Conservation (phyloP, 2,113 vertebrate genomes). For the Tautogolabrus adspersus region DNA sequence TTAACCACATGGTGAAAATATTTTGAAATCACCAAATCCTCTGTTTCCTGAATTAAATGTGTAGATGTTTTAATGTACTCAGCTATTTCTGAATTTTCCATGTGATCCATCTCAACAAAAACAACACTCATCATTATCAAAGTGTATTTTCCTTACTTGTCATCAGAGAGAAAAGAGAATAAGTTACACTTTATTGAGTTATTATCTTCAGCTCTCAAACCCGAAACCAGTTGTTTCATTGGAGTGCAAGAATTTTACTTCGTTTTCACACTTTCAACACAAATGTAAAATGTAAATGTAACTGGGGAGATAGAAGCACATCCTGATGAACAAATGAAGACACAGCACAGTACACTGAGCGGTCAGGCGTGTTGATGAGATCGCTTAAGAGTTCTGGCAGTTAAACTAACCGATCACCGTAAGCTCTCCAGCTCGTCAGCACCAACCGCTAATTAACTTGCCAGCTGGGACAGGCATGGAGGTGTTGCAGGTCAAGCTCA, state of each 20-base stretch:
- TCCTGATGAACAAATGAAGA: not conserved
- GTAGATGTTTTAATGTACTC: too few relatives aligned
- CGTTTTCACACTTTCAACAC: not conserved
- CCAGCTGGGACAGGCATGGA: constrained; percentile 40
- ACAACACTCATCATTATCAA: too few relatives aligned
- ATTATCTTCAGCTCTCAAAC: too few relatives aligned
- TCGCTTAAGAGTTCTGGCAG: constrained; percentile 10
- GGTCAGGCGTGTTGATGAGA: not conserved
- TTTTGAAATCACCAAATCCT: too few relatives aligned
- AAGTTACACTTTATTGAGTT: too few relatives aligned
- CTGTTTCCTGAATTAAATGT: too few relatives aligned
- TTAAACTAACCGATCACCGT: constrained; percentile 15
- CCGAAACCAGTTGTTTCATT: too few relatives aligned
- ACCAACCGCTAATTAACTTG: constrained; percentile 47
- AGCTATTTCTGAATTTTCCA: too few relatives aligned
- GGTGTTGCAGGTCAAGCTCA: constrained; percentile 22
- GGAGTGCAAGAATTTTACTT: constrained; percentile 1
- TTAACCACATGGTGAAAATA: too few relatives aligned
- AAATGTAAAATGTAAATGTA: not conserved
- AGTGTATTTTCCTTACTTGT: too few relatives aligned
- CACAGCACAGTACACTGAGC: not conserved
- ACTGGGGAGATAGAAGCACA: fast-evolving
- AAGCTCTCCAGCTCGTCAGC: constrained; percentile 39
- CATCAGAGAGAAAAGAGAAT: too few relatives aligned
- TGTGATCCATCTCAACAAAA: too few relatives aligned